Percentiles rank a stretch among this genome's conserved stretches.
These are phyloP conservation scores for Cremastinae sp. DNA, from an alignment of 2,888 invertebrate genomes.

Conservation along the genomic window DNA sequence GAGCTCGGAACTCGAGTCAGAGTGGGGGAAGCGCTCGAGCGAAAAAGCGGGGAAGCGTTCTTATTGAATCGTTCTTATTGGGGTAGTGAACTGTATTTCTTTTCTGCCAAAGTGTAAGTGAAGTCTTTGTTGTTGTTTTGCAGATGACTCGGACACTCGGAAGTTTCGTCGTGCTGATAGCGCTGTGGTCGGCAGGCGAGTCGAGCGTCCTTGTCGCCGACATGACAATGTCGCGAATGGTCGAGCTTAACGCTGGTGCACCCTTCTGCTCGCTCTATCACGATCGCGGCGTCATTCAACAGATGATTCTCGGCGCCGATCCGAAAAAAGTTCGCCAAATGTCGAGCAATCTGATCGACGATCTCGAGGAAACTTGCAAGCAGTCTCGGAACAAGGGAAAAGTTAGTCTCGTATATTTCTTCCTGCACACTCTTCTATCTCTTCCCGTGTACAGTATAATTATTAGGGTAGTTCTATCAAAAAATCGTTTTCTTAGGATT, in stretches of 20 bases:
- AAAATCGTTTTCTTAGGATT: too few relatives aligned
- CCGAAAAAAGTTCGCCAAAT: slow-evolving; percentile 83
- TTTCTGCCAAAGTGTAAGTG: too few relatives aligned
- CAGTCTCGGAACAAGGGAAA: slow-evolving; percentile 74
- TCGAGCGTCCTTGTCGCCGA: slow-evolving; percentile 84
- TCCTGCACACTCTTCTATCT: not conserved
- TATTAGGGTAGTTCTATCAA: too few relatives aligned
- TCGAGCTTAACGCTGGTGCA: slow-evolving; percentile 83
- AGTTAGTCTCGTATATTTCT: slow-evolving; percentile 64
- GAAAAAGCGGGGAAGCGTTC: too few relatives aligned
- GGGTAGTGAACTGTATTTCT: too few relatives aligned
- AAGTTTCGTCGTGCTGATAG: slow-evolving; percentile 54
- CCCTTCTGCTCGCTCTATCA: slow-evolving; percentile 84
- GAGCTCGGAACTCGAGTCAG: too few relatives aligned
- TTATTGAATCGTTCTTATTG: too few relatives aligned
- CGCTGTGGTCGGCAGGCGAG: slow-evolving; percentile 51
- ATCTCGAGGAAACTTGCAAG: slow-evolving; percentile 83
- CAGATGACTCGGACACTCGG: slow-evolving; percentile 66
- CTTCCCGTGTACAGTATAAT: too few relatives aligned
- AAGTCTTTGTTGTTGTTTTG: slow-evolving; percentile 33
- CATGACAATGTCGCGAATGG: slow-evolving; percentile 84
- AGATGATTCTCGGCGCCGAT: slow-evolving; percentile 83
- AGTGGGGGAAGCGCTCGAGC: too few relatives aligned
- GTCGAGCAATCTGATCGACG: slow-evolving; percentile 83
- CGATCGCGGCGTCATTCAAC: slow-evolving; percentile 84